Conservation (phyloP, 2,888 invertebrate species). For the Euplexia lucipara region DNA sequence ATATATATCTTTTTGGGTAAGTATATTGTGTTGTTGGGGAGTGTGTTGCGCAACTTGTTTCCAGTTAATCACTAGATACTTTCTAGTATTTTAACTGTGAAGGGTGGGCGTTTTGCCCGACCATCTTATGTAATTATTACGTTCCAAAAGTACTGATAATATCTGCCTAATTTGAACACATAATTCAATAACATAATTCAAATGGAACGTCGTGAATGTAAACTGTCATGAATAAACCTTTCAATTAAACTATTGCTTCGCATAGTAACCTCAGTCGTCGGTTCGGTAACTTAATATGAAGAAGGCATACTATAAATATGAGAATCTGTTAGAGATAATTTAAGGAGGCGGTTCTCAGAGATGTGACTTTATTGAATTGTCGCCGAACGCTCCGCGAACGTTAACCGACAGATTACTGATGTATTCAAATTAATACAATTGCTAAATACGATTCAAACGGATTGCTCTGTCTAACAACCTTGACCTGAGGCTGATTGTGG, state of each 20-base stretch:
- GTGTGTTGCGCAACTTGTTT: no score
- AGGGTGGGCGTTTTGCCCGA: no score
- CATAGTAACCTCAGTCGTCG: not conserved
- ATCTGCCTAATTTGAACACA: no score
- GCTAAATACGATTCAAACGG: constrained; percentile 62
- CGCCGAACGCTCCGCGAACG: constrained; percentile 44
- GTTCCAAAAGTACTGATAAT: no score
- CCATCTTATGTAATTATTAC: no score
- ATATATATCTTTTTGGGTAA: no score
- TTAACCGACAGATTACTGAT: constrained; percentile 61
- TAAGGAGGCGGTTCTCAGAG: constrained; percentile 17
- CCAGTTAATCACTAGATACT: no score
- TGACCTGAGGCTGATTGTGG: constrained; percentile 9
- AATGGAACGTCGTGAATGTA: not conserved
- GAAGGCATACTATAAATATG: constrained; percentile 41
- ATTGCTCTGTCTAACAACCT: constrained; percentile 33
- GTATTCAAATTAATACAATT: constrained; percentile 70
- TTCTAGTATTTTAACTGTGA: no score
- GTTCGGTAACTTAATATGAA: constrained; percentile 25
- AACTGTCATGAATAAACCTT: not conserved
- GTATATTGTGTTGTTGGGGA: no score
- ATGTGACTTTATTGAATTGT: constrained; percentile 55
- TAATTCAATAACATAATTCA: no score
- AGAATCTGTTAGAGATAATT: constrained; percentile 43
- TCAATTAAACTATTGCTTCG: not conserved